Evolutionary conservation across 92 coral and sea anemone species (phyloP).

Genomic region (Porites evermanni): DNA sequence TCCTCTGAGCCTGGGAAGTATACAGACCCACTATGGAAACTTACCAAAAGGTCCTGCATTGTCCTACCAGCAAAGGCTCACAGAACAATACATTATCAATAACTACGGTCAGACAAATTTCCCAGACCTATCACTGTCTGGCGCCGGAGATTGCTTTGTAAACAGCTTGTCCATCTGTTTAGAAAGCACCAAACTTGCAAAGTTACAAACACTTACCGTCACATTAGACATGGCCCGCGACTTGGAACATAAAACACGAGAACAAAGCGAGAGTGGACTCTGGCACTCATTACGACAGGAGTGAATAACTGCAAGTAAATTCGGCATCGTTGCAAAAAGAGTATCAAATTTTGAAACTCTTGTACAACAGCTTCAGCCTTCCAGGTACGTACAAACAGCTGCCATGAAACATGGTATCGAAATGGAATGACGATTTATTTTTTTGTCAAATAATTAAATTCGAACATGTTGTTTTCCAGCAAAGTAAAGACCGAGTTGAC

Average conservation of each 20-base stretch:
- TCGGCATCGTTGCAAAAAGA: slow-evolving; percentile 58
- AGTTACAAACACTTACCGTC: slow-evolving; percentile 6
- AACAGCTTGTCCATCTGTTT: slow-evolving; percentile 53
- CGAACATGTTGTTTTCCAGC: slow-evolving; percentile 51
- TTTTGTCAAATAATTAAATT: slow-evolving; percentile 51
- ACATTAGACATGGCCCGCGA: slow-evolving; percentile 22
- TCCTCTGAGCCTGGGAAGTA: slow-evolving; percentile 25
- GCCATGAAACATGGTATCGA: slow-evolving; percentile 58
- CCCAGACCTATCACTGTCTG: slow-evolving; percentile 37
- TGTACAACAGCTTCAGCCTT: slow-evolving; percentile 52
- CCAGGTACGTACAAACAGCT: slow-evolving; percentile 49
- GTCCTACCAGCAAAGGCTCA: slow-evolving; percentile 61
- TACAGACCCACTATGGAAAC: slow-evolving; percentile 59
- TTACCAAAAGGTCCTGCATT: slow-evolving; percentile 41
- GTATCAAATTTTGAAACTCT: slow-evolving; percentile 56
- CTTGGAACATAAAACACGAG: slow-evolving; percentile 42
- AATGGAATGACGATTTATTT: slow-evolving; percentile 19
- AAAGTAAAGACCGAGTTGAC: slow-evolving; percentile 60
- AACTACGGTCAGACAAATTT: slow-evolving; percentile 41
- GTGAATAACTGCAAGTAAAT: slow-evolving; percentile 67
- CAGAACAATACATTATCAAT: slow-evolving; percentile 53
- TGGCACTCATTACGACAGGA: slow-evolving; percentile 36
- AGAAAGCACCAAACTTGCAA: slow-evolving; percentile 21
- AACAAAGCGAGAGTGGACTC: slow-evolving; percentile 39
- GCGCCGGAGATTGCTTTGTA: slow-evolving; percentile 19